Base-by-base conservation (phyloP, 2,797 vertebrate genomes). In the Gymnothorax javanicus region DNA sequence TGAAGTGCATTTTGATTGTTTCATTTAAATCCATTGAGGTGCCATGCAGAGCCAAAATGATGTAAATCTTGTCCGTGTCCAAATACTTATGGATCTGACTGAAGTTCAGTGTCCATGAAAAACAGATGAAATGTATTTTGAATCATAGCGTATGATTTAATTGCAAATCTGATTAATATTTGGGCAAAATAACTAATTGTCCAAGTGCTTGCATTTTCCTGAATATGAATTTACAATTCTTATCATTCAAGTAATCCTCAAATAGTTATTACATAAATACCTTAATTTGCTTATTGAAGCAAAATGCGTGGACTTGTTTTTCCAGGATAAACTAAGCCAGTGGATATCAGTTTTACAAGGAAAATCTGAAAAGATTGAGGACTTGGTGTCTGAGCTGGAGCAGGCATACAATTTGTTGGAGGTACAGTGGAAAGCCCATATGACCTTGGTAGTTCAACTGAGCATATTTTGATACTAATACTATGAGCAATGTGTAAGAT, bases 351-450 rank as follows among this genome's bases (percentile, higher is more conserved):
- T 96, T 91, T 94, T 99, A 90, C 97, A 99, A 95, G 96, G 93
- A 90, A 95, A 96, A 89, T 98, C 98, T 20, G 95, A 98, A 94
- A 98, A 97, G 93, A 97, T 96, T 15, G 98, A 99, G 91, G 96
- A 95, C 81, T 95, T 98, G 93, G 98, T 99, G 84, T 96, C 96
- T 83, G 97, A 98, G 91, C 96, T 99, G 88, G 98, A 99, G 94
- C 92, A 96, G n/a, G 94, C 97, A 71, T 99, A 99, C 95, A 98
- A 99, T 90, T 96, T 97, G 87, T 95, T 99, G 52, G 98, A 99
- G 97, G 98, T 99, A 64, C 15, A 64, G 60, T n/a, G 95, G 93
- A 94, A 88, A 83, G 23, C n/a, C 69, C 56, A 58, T 82, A 71
- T 57, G 33, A n/a, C 79, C 20, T 23, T 43, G 50, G 50, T n/a